Percentiles rank a stretch among this genome's conserved stretches.
These are phyloP conservation scores for Pandemis heparana DNA, from an alignment of 2,888 invertebrate species.

Conservation along the genomic window DNA sequence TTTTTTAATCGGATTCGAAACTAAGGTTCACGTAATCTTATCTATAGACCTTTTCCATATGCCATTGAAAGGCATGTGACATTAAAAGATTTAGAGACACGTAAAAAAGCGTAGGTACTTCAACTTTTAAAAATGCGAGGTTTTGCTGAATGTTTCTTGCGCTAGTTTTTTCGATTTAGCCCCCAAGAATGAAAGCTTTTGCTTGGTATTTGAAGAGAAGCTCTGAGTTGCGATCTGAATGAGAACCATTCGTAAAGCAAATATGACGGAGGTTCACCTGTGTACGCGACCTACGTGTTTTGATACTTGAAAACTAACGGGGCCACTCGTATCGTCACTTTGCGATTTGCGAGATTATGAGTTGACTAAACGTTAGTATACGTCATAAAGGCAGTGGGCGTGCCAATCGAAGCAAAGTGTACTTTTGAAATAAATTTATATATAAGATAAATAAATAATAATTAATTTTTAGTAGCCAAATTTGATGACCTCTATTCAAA, in stretches of 20 bases:
- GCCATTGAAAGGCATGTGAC: slow-evolving; percentile 69
- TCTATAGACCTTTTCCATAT: slow-evolving; percentile 71
- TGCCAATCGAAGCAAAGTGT: too few relatives aligned
- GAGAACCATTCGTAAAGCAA: slow-evolving; percentile 59
- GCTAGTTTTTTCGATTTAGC: slow-evolving; percentile 37
- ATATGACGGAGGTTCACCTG: slow-evolving; percentile 57
- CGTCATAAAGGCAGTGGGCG: too few relatives aligned
- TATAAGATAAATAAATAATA: too few relatives aligned
- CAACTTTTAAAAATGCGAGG: slow-evolving; percentile 8
- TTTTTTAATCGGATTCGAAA: slow-evolving; percentile 75
- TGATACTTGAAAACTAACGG: slow-evolving; percentile 51
- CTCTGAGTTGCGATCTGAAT: slow-evolving; percentile 46
- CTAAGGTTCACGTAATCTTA: slow-evolving; percentile 73
- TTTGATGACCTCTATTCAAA: too few relatives aligned
- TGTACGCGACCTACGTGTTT: slow-evolving; percentile 50
- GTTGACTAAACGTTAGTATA: too few relatives aligned
- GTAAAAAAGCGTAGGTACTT: slow-evolving; percentile 26
- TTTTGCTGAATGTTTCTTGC: slow-evolving; percentile 17
- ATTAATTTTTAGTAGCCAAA: too few relatives aligned
- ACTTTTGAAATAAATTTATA: too few relatives aligned
- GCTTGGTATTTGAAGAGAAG: slow-evolving; percentile 29
- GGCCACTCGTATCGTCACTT: too few relatives aligned
- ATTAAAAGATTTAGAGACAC: slow-evolving; percentile 49
- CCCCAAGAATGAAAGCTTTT: slow-evolving; percentile 31
- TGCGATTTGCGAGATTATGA: too few relatives aligned